Base-by-base conservation (phyloP, 2,888 invertebrate genomes). In the Teleogryllus oceanicus region DNA sequence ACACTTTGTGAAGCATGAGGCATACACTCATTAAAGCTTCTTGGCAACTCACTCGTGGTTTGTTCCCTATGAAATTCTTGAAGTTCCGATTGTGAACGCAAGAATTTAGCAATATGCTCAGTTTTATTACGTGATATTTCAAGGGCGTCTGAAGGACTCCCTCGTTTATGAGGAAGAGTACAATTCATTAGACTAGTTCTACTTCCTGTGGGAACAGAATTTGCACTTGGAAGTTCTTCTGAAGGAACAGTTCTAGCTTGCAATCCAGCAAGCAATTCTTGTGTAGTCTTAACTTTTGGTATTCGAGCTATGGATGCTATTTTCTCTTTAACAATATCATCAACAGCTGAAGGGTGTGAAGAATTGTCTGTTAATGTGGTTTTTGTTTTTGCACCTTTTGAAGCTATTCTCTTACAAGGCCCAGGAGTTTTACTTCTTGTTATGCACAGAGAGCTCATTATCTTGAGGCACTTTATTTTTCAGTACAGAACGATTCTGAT, bases 221-320 rank as follows among this genome's bases (percentile, higher is more conserved):
- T 85, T 83, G 81, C 83, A 75, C 37, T 49, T 37, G 37, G 3
- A 74, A n/a, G 18, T 50, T 16, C 11, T 24, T 18, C 91, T 90
- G 74, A 90, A 90, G 78, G 77, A 37, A 77, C 77, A 80, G 85
- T 85, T 78, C 86, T 85, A 79, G 86, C 87, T 87, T 93, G 92
- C 84, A 95, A 89, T 86, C 94, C 93, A 79, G 93, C 94, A 81
- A 96, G 88, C 80, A 96, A 88, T 86, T 96, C 94, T 85, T 94
- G 92, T 0, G 96, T 96, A 49, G 93, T 94, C 87, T 93, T 93
- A 77, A 93, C 89, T 85, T 91, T 91, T 24, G 91, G 90, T 85
- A 90, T 90, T 76, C 91, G 87, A 49, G 89, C 88, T 82, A 90
- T 89, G 83, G 90, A 90, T 75, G 91, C 90, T 84, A 91, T 87